Evolutionary conservation across 2,888 invertebrate genomes (phyloP).

Genomic region (Tipula lateralis): DNA sequence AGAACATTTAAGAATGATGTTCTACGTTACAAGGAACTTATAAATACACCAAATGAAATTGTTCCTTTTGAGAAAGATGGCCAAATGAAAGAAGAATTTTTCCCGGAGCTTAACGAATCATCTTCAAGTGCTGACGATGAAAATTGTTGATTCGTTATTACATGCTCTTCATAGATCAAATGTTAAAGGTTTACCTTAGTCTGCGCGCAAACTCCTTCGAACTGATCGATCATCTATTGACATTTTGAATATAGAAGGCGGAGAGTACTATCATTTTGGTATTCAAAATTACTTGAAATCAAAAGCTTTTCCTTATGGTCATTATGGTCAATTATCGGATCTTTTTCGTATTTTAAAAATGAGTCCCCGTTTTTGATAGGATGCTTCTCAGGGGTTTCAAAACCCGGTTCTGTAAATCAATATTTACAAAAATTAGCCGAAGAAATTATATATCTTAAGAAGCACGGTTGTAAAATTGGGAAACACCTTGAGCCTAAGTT

Average conservation of each 20-base stretch:
- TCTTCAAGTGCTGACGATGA: background rate
- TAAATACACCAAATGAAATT: background rate
- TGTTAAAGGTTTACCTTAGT: background rate
- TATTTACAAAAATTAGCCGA: background rate
- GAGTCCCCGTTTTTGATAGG: background rate
- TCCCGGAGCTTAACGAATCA: background rate
- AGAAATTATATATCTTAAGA: too few species aligned
- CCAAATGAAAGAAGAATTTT: background rate
- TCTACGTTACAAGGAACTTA: background rate
- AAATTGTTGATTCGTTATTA: background rate
- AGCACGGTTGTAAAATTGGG: too few species aligned
- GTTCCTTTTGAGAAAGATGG: background rate
- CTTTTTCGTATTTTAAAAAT: constrained; percentile 28
- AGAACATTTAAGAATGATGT: background rate
- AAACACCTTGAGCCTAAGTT: too few species aligned
- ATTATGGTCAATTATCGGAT: constrained; percentile 29
- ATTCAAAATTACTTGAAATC: constrained; percentile 26
- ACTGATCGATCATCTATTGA: background rate
- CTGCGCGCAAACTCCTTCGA: background rate
- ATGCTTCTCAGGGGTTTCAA: too few species aligned
- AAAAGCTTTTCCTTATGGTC: background rate
- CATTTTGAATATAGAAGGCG: background rate
- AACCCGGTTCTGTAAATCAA: background rate
- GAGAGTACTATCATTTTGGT: constrained; percentile 29
- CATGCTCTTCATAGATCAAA: background rate